Evolutionary conservation across 2,113 vertebrate genomes (phyloP), one percentile per base, ranked within the genome.

Genomic region (Propithecus coquereli): DNA sequence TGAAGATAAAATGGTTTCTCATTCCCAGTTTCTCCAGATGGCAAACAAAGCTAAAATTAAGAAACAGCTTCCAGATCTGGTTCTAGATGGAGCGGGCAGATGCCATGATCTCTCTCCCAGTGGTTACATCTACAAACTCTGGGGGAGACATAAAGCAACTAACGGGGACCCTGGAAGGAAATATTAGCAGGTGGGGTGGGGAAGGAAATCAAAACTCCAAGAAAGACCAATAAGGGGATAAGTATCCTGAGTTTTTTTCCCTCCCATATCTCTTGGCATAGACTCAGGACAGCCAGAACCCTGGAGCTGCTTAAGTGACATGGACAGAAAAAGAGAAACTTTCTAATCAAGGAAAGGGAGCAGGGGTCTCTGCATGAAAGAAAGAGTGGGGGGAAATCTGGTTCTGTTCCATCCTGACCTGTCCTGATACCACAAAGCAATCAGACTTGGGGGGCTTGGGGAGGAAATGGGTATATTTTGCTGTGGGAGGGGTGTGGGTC

Each of bases 11-110:
- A 94, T 70, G 27, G 13, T 50, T 88, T 89, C 59, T 94, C 34
- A 20, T 82, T 87, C 52, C 6, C 57, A 80, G 32, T 27, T 16
- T 70, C 34, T 90, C 61, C 81, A 94, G n/a, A 82, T 86, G 91
- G 74, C 79, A 70, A 81, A 77, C 25, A 70, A 85, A 77, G 87
- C 86, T 73, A 83, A 94, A 94, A 86, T 86, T 47, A 94, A 91
- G 65, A 81, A 90, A n/a, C 30, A 23, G 10, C 43, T 87, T 90
- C 74, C 54, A 47, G 74, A 30, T 83, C 82, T 74, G 57, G 63
- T 93, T 93, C 76, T 25, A 54, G 32, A 84, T 1, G 32, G 86
- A 74, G 76, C 3, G 8, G 70, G 76, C 30, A 80, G 43, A 71
- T 27, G 25, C 40, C 65, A 79, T 1, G 1, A 13, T 61, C 3